These are phyloP conservation scores for Dendropsophus ebraccatus DNA, from an alignment of 2,113 vertebrate species.

Conservation along the genomic window DNA sequence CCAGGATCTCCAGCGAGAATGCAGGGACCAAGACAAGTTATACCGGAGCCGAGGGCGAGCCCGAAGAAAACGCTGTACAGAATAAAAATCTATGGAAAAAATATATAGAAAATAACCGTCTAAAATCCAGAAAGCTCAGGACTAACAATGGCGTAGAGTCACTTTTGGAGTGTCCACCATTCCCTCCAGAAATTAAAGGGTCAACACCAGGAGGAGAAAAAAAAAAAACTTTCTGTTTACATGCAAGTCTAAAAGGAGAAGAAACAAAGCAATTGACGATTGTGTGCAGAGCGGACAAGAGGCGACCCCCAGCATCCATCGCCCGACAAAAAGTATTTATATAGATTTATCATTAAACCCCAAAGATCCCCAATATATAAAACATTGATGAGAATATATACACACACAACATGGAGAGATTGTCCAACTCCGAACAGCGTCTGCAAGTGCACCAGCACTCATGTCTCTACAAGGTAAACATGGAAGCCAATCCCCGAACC, in stretches of 20 bases:
- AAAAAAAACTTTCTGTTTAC: neutral
- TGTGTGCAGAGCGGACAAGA: neutral
- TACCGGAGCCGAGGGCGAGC: neutral
- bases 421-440: neutral
- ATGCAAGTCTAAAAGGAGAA: neutral
- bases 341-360: neutral
- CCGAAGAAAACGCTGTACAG: neutral
- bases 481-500: neutral
- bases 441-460: neutral
- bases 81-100: conserved; percentile 51
- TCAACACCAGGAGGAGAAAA: neutral
- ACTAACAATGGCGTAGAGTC: neutral
- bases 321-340: neutral
- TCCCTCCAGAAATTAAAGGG: neutral
- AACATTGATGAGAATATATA: conserved; percentile 6
- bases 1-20: neutral
- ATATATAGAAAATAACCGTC: neutral
- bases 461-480: neutral
- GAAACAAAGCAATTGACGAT: neutral
- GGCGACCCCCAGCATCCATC: neutral
- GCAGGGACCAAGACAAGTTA: neutral
- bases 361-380: conserved; percentile 7
- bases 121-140: neutral
- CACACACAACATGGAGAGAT: conserved; percentile 2
- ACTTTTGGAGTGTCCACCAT: neutral